phyloP scores from a whole-genome alignment of 2,888 invertebrate genomes.

The Eristalis arbustorum region DNA sequence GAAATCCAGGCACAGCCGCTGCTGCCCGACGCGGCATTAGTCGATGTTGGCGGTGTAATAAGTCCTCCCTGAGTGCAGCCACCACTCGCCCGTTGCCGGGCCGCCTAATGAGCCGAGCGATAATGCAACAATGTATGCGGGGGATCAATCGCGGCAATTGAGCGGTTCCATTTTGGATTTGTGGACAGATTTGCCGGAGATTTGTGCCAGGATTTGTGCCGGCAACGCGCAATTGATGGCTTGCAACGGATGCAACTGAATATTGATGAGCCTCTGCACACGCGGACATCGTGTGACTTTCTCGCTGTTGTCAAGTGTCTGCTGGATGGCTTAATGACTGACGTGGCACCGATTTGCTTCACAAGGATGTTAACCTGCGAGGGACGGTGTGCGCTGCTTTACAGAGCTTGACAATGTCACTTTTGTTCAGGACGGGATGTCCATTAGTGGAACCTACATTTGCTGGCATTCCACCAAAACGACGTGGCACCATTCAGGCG shows the following conservation, averaged over 20 bases:
- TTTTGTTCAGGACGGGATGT: no score
- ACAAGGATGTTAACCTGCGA: no score
- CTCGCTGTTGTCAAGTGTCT: neutral
- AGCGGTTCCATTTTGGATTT: conserved; percentile 42
- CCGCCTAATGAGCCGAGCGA: conserved; percentile 55
- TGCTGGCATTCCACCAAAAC: no score
- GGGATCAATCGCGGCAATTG: conserved; percentile 30
- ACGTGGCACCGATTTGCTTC: no score
- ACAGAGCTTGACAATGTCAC: no score
- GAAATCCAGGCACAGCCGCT: conserved; percentile 57
- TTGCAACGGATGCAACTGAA: neutral
- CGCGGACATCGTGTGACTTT: no score
- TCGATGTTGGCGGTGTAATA: conserved; percentile 50
- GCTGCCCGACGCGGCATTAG: conserved; percentile 31
- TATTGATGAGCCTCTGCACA: neutral
- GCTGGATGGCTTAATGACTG: neutral
- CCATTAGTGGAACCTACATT: no score
- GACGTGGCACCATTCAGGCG: no score
- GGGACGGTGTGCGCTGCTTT: no score
- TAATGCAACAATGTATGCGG: conserved; percentile 27
- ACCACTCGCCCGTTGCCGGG: neutral
- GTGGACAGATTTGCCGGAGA: conserved; percentile 15
- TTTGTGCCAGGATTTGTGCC: neutral
- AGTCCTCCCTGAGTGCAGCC: conserved; percentile 24
- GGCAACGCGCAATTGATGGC: neutral